phyloP scores from a whole-genome alignment of 2,888 invertebrate genomes.

The Notodonta ziczac region DNA sequence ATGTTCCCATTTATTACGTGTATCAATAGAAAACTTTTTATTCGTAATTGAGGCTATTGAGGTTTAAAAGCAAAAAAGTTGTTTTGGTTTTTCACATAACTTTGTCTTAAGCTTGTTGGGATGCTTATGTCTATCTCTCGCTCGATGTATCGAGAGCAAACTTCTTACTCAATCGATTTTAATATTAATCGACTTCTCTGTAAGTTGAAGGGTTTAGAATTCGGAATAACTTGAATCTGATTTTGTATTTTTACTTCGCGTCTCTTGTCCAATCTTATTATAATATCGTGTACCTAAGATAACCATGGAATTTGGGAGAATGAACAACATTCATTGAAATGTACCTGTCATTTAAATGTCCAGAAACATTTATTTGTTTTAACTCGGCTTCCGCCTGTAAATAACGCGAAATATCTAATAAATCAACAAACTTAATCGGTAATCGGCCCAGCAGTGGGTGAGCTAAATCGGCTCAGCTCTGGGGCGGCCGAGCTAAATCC shows the following conservation, averaged over 20 bases:
- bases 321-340: too few species aligned
- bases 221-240: neutral
- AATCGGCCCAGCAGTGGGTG: constrained; percentile 9
- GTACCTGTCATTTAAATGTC: too few species aligned
- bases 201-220: constrained; percentile 9
- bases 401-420: constrained; percentile 22
- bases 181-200: constrained; percentile 8
- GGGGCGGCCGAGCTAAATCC: constrained; percentile 12
- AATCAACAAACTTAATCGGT: constrained; percentile 29
- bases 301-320: too few species aligned
- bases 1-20: neutral
- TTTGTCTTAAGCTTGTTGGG: constrained; percentile 5
- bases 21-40: neutral
- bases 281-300: too few species aligned
- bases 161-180: constrained; percentile 17
- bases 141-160: constrained; percentile 11
- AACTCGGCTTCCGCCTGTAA: constrained; percentile 11
- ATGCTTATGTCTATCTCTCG: constrained; percentile 9
- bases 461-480: constrained; percentile 9
- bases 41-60: neutral
- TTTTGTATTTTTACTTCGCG: neutral
- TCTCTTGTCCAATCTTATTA: constrained; percentile 1
- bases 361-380: constrained; percentile 10
- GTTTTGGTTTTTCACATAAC: constrained; percentile 11
- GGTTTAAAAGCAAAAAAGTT: neutral